phyloP scores from a whole-genome alignment of 2,888 invertebrate species.

The Polylopha cassiicola region DNA sequence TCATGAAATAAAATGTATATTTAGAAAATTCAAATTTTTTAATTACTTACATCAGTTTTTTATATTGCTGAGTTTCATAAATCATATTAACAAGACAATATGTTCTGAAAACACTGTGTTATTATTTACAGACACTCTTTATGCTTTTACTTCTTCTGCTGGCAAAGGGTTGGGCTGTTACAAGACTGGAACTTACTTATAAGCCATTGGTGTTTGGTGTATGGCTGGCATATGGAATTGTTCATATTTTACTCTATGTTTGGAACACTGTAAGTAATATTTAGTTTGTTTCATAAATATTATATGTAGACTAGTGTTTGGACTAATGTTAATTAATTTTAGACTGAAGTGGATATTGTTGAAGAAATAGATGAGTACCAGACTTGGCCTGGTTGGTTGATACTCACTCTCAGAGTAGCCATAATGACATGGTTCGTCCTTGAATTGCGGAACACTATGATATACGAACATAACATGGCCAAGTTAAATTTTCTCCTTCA shows the following conservation, averaged over 20 bases:
- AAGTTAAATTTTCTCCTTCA: slow-evolving; percentile 96
- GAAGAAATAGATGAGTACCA: slow-evolving; percentile 98
- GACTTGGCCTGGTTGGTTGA: slow-evolving; percentile 98
- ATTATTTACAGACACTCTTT: slow-evolving; percentile 92
- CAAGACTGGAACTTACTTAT: slow-evolving; percentile 91
- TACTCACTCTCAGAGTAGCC: slow-evolving; percentile 88
- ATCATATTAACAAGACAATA: too few species aligned
- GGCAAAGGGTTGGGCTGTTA: slow-evolving; percentile 98
- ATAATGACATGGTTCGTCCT: slow-evolving; percentile 94
- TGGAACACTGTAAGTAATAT: slow-evolving; percentile 92
- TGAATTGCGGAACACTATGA: slow-evolving; percentile 78
- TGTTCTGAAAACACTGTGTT: too few species aligned
- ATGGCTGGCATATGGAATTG: slow-evolving; percentile 94
- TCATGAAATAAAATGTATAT: neutral
- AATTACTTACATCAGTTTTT: too few species aligned
- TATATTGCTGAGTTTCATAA: too few species aligned
- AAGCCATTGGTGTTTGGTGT: slow-evolving; percentile 90
- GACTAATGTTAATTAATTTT: too few species aligned
- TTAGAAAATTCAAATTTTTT: too few species aligned
- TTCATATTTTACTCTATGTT: slow-evolving; percentile 94
- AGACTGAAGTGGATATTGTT: slow-evolving; percentile 97
- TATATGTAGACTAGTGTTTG: too few species aligned
- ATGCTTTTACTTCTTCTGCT: slow-evolving; percentile 93
- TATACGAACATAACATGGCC: slow-evolving; percentile 74
- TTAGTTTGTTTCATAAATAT: too few species aligned